Percentiles rank a stretch among this genome's conserved stretches.
These are phyloP conservation scores for Ramphastos sulfuratus DNA, from an alignment of 2,113 vertebrate genomes.

Conservation along the genomic window DNA sequence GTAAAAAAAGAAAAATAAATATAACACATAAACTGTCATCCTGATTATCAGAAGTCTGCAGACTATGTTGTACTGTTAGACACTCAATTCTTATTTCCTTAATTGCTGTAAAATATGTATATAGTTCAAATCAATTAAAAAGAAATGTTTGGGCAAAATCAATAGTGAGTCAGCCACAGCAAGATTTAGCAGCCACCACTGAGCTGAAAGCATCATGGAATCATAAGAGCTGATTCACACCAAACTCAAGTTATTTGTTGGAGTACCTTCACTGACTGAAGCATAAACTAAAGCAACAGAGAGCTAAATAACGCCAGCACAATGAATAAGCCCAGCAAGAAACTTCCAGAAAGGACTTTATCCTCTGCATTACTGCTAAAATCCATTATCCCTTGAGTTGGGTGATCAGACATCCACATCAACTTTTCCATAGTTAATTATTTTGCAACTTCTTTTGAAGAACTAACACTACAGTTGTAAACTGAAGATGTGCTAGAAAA, in stretches of 20 bases:
- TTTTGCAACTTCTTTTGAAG: neutral
- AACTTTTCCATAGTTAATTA: neutral
- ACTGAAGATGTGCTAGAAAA: neutral
- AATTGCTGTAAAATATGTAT: neutral
- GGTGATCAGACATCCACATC: neutral
- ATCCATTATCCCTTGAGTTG: neutral
- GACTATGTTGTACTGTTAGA: neutral
- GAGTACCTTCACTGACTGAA: conserved; percentile 3
- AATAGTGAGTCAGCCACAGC: neutral
- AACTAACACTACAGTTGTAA: neutral
- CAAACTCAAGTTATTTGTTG: neutral
- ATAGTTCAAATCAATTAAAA: conserved; percentile 22
- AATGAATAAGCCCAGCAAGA: neutral
- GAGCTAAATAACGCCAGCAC: neutral
- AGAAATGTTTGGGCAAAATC: neutral
- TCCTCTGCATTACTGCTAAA: neutral
- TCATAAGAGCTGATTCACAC: neutral
- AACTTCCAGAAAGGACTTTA: neutral
- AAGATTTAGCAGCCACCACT: conserved; percentile 25
- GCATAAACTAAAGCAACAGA: neutral
- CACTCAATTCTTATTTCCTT: neutral
- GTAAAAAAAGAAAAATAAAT: neutral
- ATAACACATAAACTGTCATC: neutral
- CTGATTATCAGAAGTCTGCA: neutral
- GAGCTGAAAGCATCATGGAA: neutral